These are phyloP conservation scores for Chalcis sispes DNA, from an alignment of 2,888 invertebrate species.

Conservation along the genomic window DNA sequence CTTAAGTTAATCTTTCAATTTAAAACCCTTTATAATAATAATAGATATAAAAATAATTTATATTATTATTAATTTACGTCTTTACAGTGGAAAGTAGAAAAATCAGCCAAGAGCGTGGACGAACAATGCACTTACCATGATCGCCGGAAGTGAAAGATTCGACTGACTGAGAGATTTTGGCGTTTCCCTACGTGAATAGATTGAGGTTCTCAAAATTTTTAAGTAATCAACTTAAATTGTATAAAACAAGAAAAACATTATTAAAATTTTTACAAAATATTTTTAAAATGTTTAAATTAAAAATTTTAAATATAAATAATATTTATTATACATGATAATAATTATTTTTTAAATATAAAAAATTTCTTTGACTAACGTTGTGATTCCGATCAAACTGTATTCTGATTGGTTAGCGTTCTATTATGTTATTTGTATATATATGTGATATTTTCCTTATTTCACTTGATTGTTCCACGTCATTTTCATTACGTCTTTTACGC, in stretches of 20 bases:
- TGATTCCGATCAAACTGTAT: neutral
- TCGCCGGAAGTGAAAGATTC: constrained; percentile 68
- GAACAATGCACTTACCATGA: constrained; percentile 66
- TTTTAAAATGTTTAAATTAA: neutral
- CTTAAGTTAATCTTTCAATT: neutral
- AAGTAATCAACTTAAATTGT: neutral
- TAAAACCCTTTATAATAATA: neutral
- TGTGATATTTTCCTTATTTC: neutral
- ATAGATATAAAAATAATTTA: constrained; percentile 22
- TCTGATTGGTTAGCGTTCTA: constrained; percentile 10
- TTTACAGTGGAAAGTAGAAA: constrained; percentile 29
- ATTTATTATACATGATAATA: neutral
- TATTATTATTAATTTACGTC: constrained; percentile 15
- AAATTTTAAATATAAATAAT: neutral
- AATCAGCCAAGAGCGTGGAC: constrained; percentile 33
- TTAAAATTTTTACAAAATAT: neutral
- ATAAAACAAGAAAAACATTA: neutral
- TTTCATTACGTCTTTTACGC: constrained; percentile 25
- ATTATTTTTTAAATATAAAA: constrained; percentile 9
- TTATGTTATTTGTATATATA: neutral
- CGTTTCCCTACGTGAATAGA: constrained; percentile 11
- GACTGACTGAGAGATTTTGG: constrained; percentile 30
- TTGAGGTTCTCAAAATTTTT: neutral
- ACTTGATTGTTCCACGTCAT: constrained; percentile 41
- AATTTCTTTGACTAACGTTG: neutral